phyloP scores from a whole-genome alignment of 2,888 invertebrate species.

The Campoletis raptor region DNA sequence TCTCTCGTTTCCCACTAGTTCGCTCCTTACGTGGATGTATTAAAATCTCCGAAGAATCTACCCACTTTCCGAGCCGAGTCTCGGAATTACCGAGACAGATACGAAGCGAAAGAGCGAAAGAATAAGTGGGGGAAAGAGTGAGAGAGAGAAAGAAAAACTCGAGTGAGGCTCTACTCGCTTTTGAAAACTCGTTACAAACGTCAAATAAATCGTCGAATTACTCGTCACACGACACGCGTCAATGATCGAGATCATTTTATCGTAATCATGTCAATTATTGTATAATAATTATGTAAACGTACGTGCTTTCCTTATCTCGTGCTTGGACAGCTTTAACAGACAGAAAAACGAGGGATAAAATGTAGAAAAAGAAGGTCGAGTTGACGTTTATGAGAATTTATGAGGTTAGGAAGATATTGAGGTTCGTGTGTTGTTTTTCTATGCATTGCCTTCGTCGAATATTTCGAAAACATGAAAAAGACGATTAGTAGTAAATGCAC shows the following conservation, averaged over 20 bases:
- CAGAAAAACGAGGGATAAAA: neutral
- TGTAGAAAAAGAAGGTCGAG: neutral
- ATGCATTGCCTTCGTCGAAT: neutral
- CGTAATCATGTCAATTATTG: neutral
- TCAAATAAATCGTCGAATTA: neutral
- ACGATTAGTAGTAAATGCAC: neutral
- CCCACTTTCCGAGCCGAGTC: constrained; percentile 47
- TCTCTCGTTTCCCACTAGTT: constrained; percentile 9
- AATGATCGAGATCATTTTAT: neutral
- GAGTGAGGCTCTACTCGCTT: neutral
- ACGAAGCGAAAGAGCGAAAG: constrained; percentile 27
- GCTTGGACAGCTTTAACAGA: constrained; percentile 3
- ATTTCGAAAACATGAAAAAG: neutral
- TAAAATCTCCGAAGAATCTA: constrained; percentile 45
- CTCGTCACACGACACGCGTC: neutral
- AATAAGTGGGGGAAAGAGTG: neutral
- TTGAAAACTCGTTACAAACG: constrained; percentile 3
- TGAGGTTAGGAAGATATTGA: neutral
- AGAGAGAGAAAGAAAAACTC: constrained; percentile 13
- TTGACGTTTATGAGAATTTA: neutral
- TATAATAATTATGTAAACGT: constrained; percentile 5
- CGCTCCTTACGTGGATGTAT: constrained; percentile 50
- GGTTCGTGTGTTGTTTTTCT: neutral
- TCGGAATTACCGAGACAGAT: neutral
- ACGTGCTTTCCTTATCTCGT: constrained; percentile 21